These are phyloP conservation scores for Lepidochitona cinerea DNA, from an alignment of 2,888 invertebrate species.

Conservation along the genomic window DNA sequence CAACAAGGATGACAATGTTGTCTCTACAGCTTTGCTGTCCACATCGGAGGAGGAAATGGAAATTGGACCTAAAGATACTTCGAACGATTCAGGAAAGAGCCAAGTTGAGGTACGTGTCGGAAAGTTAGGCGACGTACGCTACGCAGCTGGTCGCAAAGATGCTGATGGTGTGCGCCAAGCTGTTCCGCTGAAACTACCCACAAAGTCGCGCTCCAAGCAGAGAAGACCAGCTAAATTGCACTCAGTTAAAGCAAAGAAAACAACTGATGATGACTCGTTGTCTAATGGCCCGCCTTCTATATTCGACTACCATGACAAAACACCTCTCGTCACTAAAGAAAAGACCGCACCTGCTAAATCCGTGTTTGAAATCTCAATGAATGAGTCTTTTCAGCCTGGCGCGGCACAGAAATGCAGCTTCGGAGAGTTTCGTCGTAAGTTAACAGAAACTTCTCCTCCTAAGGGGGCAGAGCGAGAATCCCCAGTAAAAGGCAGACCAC, in stretches of 20 bases:
- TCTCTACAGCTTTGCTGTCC: too few relatives aligned
- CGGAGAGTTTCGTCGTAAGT: not conserved
- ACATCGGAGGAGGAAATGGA: too few relatives aligned
- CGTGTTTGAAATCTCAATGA: constrained; percentile 48
- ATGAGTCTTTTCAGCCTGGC: constrained; percentile 29
- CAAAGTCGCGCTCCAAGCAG: constrained; percentile 46
- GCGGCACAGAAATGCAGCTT: not conserved
- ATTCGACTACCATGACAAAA: constrained; percentile 51
- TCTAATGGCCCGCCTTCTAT: constrained; percentile 30
- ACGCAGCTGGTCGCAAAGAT: constrained; percentile 50
- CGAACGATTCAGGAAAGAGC: not conserved
- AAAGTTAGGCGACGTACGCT: constrained; percentile 55
- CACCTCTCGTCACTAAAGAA: constrained; percentile 26
- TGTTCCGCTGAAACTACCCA: constrained; percentile 41
- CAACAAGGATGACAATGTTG: too few relatives aligned
- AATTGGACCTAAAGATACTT: too few relatives aligned
- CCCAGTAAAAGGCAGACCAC: not conserved
- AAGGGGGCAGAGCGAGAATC: not conserved
- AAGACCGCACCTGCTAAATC: constrained; percentile 8
- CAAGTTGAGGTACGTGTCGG: constrained; percentile 34
- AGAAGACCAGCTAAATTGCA: constrained; percentile 37
- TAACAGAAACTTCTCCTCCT: not conserved
- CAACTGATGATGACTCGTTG: not conserved
- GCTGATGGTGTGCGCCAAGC: constrained; percentile 51
- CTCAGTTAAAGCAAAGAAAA: not conserved